Evolutionary conservation across 2,797 vertebrate genomes (phyloP), one percentile per base, ranked within the genome.

Genomic region (Pyrrhura leucotis): DNA sequence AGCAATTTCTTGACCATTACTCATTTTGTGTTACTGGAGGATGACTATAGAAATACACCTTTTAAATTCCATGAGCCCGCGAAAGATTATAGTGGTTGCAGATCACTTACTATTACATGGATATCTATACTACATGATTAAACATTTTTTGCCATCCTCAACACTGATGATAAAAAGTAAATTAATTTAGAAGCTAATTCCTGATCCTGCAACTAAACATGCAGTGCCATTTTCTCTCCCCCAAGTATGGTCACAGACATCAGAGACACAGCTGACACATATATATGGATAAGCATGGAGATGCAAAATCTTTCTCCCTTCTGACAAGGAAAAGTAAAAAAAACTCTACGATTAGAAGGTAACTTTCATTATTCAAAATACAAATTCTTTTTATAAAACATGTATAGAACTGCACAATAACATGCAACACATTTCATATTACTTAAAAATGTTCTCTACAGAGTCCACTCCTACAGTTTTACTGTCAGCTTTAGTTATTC

Each of bases 1-100:
- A 89, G 17, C 20, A 48, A 85, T 59, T 88, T 86, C 50, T 86
- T 89, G 53, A 63, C 13, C 11, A 29, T 85, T 91, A 83, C 10
- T 75, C 6, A 53, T 89, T 91, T 74, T 48, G 13, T 47, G 28
- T 74, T 56, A n/a, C 28, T 87, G 47, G 7, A 65, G n/a, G 5
- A 58, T 67, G 21, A 22, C 40, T 74, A 74, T 53, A 83, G 56
- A 91, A 83, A 69, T 31, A 75, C 4, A 67, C 77, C 31, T 65
- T 89, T 76, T 47, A 48, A 74, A 82, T 67, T 88, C 51, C 26
- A 42, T 5, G 3, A 69, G 23, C 21, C 11, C 69, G 40, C 3
- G 3, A 87, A 92, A 73, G 50, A 71, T 48, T 71, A 31, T 10
- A 61, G 33, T 39, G 4, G 33, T 63, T 89, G 59, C 31, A 65